Percentiles rank a stretch among this genome's conserved stretches.
phyloP scores from a whole-genome alignment of 2,888 invertebrate genomes.

The Thereva unica region DNA sequence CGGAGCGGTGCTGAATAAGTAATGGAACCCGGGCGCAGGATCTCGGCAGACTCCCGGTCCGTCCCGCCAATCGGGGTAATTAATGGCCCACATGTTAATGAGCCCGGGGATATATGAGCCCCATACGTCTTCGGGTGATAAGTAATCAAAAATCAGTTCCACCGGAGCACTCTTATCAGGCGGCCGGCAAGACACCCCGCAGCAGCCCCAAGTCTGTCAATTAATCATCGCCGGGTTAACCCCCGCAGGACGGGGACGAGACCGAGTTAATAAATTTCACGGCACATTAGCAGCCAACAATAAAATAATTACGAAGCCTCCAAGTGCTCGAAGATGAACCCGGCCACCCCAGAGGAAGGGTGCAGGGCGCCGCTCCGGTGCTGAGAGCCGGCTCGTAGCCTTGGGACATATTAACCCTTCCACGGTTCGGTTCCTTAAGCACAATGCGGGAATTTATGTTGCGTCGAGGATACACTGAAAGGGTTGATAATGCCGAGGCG shows the following conservation, averaged over 20 bases:
- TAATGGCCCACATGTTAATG: conserved; percentile 30
- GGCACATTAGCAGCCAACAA: conserved; percentile 50
- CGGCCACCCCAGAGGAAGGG: conserved; percentile 8
- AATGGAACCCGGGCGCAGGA: conserved; percentile 18
- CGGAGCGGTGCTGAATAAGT: conserved; percentile 26
- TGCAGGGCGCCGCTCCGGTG: background rate
- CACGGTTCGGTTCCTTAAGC: conserved; percentile 6
- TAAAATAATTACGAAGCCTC: conserved; percentile 48
- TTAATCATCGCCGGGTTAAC: conserved; percentile 30
- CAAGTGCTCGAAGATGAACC: conserved; percentile 25
- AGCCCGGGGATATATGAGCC: conserved; percentile 21
- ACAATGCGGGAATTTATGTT: conserved; percentile 33
- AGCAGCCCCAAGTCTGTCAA: conserved; percentile 14
- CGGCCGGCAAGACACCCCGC: background rate
- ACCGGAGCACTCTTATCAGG: conserved; percentile 12
- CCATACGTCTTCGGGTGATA: conserved; percentile 21
- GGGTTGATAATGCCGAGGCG: conserved; percentile 27
- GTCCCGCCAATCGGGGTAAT: conserved; percentile 13
- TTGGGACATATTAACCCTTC: conserved; percentile 24
- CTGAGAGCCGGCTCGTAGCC: conserved; percentile 6
- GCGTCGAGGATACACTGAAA: conserved; percentile 7
- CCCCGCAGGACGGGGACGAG: conserved; percentile 19
- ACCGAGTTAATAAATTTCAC: conserved; percentile 47
- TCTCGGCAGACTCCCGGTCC: conserved; percentile 14
- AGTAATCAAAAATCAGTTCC: conserved; percentile 29